A percentile compares a stretch with the other conserved stretches of the same genome.
Conservation (phyloP, 2,888 invertebrate species). For the Acrobasis consociella region DNA sequence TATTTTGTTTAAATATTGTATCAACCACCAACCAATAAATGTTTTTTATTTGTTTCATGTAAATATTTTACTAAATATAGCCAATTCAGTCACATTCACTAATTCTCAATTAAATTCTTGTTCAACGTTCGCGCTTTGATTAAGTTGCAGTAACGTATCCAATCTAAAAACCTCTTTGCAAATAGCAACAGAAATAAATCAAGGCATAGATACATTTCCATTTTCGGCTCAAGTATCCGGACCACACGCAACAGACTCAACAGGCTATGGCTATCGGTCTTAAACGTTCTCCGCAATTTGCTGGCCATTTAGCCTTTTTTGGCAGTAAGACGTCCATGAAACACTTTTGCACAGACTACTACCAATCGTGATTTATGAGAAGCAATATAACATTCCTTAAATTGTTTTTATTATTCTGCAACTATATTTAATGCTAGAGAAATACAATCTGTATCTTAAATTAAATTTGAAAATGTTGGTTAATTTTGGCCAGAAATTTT, state of each 20-base stretch:
- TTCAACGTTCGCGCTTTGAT: background rate
- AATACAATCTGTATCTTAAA: too few species aligned
- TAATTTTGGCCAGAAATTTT: too few species aligned
- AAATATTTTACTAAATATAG: too few species aligned
- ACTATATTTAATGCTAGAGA: background rate
- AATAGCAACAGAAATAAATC: constrained; percentile 10
- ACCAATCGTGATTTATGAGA: constrained; percentile 30
- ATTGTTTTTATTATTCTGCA: background rate
- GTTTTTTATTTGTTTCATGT: too few species aligned
- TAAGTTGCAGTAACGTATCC: constrained; percentile 4
- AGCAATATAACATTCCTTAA: constrained; percentile 15
- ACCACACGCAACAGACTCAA: constrained; percentile 44
- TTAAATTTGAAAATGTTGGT: too few species aligned
- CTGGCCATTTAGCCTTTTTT: constrained; percentile 41
- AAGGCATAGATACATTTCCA: constrained; percentile 31
- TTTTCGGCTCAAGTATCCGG: constrained; percentile 46
- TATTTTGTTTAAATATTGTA: too few species aligned
- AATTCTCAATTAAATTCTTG: background rate
- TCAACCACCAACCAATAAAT: too few species aligned
- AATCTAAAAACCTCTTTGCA: constrained; percentile 8
- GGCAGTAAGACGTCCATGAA: constrained; percentile 34
- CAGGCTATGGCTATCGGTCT: constrained; percentile 26
- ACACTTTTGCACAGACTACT: constrained; percentile 28
- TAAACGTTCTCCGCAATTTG: constrained; percentile 38
- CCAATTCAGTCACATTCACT: background rate